A percentile compares a stretch with the other conserved stretches of the same genome.
phyloP scores from a whole-genome alignment of 2,888 invertebrate genomes.

The Sacculina carcini region DNA sequence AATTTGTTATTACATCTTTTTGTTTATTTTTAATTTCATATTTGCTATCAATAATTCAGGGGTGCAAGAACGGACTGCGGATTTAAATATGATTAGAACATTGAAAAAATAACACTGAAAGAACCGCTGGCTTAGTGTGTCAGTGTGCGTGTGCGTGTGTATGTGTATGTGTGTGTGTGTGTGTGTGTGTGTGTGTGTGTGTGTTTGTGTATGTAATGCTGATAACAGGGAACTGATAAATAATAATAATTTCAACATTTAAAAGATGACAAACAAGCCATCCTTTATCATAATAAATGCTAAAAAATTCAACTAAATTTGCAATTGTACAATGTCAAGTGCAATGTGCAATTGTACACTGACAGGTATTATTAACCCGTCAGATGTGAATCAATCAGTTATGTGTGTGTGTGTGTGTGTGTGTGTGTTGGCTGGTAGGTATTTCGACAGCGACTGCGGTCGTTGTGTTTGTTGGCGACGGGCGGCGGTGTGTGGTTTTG shows the following conservation, averaged over 20 bases:
- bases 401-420: too few relatives aligned
- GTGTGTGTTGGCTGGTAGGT: too few relatives aligned
- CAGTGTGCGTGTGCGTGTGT: not conserved
- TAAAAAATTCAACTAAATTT: too few relatives aligned
- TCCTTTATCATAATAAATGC: too few relatives aligned
- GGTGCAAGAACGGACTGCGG: not conserved
- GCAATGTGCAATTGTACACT: too few relatives aligned
- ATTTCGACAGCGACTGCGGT: slow-evolving; percentile 18
- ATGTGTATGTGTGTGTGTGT: not conserved
- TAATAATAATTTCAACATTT: too few relatives aligned
- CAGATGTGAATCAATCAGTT: too few relatives aligned
- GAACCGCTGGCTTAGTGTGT: not conserved
- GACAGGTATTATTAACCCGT: too few relatives aligned
- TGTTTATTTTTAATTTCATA: not conserved
- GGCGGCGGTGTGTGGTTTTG: slow-evolving; percentile 38
- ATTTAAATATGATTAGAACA: not conserved
- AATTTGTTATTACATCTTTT: not conserved
- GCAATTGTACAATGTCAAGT: too few relatives aligned
- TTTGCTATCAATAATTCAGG: not conserved
- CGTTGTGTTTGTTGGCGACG: slow-evolving; percentile 33
- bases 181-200: not conserved
- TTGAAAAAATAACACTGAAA: not conserved
- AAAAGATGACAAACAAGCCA: too few relatives aligned
- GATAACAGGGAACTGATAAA: too few relatives aligned
- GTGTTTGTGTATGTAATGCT: too few relatives aligned